These are phyloP conservation scores for Phallusia fumigata DNA, from an alignment of 23 tunicate species.

Conservation along the genomic window DNA sequence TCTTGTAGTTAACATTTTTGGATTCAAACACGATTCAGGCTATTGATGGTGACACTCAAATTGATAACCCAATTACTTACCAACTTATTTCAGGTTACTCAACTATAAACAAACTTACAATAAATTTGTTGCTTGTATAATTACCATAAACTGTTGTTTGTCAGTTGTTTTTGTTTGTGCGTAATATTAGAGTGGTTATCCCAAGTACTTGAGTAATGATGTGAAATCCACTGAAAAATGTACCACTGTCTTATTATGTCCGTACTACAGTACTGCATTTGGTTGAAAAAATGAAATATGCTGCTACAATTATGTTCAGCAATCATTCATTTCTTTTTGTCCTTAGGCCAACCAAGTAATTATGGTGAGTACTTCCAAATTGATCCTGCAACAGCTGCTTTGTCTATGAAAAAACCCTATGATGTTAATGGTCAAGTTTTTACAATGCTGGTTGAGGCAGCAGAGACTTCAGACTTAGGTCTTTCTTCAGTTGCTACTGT, in stretches of 20 bases:
- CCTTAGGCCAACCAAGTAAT: background rate
- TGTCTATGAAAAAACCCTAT: background rate
- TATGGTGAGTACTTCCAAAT: background rate
- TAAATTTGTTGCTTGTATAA: too few relatives aligned
- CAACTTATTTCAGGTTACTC: background rate
- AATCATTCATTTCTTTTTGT: background rate
- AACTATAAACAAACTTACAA: too few relatives aligned
- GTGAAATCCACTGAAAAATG: too few relatives aligned
- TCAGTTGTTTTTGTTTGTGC: too few relatives aligned
- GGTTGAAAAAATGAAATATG: too few relatives aligned
- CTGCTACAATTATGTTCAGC: too few relatives aligned
- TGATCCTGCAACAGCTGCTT: background rate
- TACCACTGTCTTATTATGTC: background rate
- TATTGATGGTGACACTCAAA: background rate
- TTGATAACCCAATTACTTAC: background rate
- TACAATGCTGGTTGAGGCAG: background rate
- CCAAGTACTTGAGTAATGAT: too few relatives aligned
- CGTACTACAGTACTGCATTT: background rate
- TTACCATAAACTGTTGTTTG: too few relatives aligned
- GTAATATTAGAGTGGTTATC: too few relatives aligned
- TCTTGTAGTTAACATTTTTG: too few relatives aligned
- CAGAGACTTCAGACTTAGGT: background rate
- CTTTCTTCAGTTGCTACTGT: too few relatives aligned
- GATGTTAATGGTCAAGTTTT: constrained; percentile 4
- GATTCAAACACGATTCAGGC: background rate